phyloP scores from a whole-genome alignment of 2,113 vertebrate species.

The Aegithalos caudatus region DNA sequence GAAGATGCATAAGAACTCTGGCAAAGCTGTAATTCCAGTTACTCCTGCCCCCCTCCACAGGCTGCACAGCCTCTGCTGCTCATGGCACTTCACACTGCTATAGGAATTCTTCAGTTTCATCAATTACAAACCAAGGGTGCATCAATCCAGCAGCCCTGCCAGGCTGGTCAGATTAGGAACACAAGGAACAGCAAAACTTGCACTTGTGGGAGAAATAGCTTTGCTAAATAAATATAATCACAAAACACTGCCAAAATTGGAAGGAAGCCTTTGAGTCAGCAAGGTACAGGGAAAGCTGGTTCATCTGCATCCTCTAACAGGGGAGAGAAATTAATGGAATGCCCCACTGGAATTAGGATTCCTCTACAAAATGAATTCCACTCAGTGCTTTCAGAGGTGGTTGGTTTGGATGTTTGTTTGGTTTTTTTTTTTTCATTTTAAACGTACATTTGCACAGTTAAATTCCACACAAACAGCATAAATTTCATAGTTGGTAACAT shows the following conservation, averaged over 20 bases:
- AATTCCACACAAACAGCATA: neutral
- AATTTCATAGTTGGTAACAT: neutral
- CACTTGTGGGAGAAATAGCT: neutral
- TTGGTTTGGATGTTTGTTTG: neutral
- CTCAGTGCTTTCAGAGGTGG: neutral
- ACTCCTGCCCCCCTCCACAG: neutral
- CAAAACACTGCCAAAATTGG: neutral
- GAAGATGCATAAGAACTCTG: neutral
- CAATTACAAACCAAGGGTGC: neutral
- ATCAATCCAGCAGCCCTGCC: neutral
- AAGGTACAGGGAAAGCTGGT: neutral
- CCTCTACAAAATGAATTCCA: neutral
- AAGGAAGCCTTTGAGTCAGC: neutral
- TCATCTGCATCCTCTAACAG: neutral
- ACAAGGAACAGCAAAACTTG: neutral
- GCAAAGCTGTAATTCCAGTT: neutral
- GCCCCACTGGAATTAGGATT: neutral
- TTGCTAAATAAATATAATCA: neutral
- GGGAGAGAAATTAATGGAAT: neutral
- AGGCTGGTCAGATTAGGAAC: neutral
- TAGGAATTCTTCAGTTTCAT: neutral
- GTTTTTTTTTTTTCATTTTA: neutral
- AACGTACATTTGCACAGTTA: neutral
- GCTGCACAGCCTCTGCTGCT: neutral
- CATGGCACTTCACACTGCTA: fast-evolving